A percentile compares a stretch with the other conserved stretches of the same genome.
Evolutionary conservation across 2,888 invertebrate species (phyloP).

Genomic region (Pocota personata): DNA sequence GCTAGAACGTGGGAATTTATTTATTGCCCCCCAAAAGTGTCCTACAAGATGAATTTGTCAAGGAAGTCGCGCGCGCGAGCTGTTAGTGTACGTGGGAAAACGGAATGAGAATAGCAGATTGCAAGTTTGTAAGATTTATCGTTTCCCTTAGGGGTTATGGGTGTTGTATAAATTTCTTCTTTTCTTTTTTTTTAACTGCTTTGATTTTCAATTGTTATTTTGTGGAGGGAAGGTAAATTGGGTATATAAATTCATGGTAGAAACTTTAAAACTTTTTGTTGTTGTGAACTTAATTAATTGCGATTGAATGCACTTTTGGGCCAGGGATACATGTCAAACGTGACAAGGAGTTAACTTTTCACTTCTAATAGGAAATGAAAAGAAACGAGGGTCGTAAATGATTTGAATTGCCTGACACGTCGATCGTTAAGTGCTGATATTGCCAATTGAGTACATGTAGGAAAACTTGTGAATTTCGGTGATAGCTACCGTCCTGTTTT

Average conservation of each 20-base stretch:
- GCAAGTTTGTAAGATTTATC: constrained; percentile 69
- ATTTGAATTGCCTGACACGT: too few relatives aligned
- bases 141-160: constrained; percentile 37
- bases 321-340: neutral
- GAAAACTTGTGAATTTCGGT: too few relatives aligned
- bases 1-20: constrained; percentile 69
- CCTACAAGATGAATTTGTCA: constrained; percentile 70
- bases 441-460: too few relatives aligned
- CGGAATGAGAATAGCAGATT: constrained; percentile 63
- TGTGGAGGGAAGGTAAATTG: constrained; percentile 25
- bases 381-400: neutral
- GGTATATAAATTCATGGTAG: constrained; percentile 16
- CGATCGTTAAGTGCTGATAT: too few relatives aligned
- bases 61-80: constrained; percentile 46
- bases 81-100: constrained; percentile 25
- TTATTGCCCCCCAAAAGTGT: constrained; percentile 63
- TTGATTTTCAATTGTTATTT: constrained; percentile 60
- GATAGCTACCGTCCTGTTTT: too few relatives aligned
- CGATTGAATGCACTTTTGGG: constrained; percentile 37
- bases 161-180: constrained; percentile 25
- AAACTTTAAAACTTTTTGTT: constrained; percentile 13
- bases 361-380: neutral
- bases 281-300: constrained; percentile 40
- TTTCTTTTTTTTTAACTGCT: constrained; percentile 8
- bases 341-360: neutral